Conservation (phyloP, 2,797 vertebrate species). For the Manis javanica region DNA sequence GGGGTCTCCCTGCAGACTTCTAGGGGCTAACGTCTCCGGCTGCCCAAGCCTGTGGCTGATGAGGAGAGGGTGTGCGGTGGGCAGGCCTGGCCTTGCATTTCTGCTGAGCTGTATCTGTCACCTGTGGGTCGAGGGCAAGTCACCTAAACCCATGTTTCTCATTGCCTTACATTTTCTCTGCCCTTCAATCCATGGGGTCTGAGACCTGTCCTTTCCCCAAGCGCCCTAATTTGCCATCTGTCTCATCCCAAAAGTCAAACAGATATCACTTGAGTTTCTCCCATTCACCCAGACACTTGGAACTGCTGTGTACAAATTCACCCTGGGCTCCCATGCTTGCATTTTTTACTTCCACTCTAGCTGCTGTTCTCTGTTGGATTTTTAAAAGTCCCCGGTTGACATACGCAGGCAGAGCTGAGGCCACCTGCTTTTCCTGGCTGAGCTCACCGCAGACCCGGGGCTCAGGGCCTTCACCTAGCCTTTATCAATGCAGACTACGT, state of each 20-base stretch:
- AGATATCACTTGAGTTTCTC: not conserved
- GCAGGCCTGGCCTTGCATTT: not conserved
- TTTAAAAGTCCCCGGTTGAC: not conserved
- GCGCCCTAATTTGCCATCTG: fast-evolving
- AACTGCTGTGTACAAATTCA: fast-evolving
- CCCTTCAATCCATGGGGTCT: not conserved
- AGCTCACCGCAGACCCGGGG: not conserved
- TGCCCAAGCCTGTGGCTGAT: fast-evolving
- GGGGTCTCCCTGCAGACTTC: not conserved
- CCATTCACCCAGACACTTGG: not conserved
- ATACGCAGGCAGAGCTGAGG: fast-evolving
- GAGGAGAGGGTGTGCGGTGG: not conserved
- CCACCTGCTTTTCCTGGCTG: not conserved
- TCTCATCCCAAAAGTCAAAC: not conserved
- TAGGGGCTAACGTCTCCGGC: fast-evolving
- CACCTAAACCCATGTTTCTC: fast-evolving
- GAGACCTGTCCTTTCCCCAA: not conserved
- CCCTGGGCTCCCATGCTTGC: not conserved
- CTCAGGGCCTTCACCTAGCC: not conserved
- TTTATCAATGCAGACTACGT: fast-evolving
- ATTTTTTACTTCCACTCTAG: not conserved
- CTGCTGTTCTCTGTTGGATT: not conserved
- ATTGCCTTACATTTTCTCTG: not conserved
- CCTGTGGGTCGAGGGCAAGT: not conserved
- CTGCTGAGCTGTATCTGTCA: not conserved